Evolutionary conservation across 37 sponge, comb jelly and placozoan genomes (phyloP).

Genomic region (Ianthella basta): DNA sequence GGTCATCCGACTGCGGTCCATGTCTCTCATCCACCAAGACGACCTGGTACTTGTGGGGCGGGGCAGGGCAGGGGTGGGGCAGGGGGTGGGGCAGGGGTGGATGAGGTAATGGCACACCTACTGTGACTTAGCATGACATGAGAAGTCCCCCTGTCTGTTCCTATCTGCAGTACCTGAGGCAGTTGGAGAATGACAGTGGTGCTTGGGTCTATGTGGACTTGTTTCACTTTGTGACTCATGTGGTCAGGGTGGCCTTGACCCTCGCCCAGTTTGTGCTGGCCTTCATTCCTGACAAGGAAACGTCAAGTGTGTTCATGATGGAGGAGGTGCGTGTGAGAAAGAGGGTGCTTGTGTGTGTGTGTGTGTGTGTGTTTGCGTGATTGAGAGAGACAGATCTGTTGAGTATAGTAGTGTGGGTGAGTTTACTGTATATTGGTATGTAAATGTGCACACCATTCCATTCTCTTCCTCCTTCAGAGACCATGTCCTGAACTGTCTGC

Average conservation of each 20-base stretch:
- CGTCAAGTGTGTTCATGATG: not conserved
- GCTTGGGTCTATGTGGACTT: conserved; percentile 29
- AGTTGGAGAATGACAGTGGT: conserved; percentile 8
- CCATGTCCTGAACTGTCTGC: conserved; percentile 71
- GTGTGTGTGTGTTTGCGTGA: not conserved
- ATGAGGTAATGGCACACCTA: no score
- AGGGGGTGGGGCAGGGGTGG: no score
- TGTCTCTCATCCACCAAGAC: conserved; percentile 45
- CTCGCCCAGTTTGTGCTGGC: conserved; percentile 66
- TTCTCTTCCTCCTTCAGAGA: not conserved
- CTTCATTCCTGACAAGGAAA: conserved; percentile 61
- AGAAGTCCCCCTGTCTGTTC: no score
- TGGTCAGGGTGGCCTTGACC: conserved; percentile 31
- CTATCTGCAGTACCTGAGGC: conserved; percentile 8
- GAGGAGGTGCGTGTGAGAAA: conserved; percentile 16
- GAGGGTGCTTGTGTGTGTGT: conserved; percentile 13
- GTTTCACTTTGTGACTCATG: conserved; percentile 57
- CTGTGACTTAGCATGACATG: no score
- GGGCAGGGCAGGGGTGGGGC: no score
- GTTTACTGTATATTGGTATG: no score
- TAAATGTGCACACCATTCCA: no score
- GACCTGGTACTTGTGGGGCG: conserved; percentile 20
- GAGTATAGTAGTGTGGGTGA: conserved; percentile 29
- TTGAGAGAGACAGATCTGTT: not conserved
- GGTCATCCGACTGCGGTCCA: conserved; percentile 42